These are phyloP conservation scores for Microchirus variegatus DNA, from an alignment of 2,797 vertebrate species.

Conservation along the genomic window DNA sequence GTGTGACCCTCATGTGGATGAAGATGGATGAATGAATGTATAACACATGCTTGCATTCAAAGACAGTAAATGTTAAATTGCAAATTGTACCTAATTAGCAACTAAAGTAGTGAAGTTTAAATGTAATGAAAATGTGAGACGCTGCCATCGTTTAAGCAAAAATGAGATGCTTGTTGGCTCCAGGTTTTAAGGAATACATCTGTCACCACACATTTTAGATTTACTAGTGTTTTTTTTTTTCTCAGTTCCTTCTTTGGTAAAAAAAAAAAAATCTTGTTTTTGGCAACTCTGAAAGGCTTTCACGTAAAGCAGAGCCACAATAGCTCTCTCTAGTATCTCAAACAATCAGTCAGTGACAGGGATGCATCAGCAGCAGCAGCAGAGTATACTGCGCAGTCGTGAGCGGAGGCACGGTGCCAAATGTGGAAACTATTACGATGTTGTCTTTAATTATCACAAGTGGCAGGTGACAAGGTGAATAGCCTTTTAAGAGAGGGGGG, in stretches of 20 bases:
- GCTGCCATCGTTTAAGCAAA: too few species aligned
- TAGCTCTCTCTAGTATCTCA: background rate
- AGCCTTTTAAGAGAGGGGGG: conserved; percentile 69
- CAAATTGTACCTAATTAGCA: too few species aligned
- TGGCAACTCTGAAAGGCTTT: background rate
- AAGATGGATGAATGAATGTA: too few species aligned
- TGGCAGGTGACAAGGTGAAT: conserved; percentile 79
- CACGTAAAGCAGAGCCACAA: background rate
- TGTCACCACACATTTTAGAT: background rate
- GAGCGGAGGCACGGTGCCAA: conserved; percentile 35
- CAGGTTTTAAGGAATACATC: background rate
- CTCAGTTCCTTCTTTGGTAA: background rate
- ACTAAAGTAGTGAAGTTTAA: too few species aligned
- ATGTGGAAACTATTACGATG: conserved; percentile 73
- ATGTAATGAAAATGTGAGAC: too few species aligned
- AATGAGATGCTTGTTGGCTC: background rate
- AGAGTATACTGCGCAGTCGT: background rate
- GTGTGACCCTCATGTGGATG: too few species aligned
- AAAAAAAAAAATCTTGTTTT: background rate
- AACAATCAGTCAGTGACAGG: background rate
- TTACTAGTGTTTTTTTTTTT: background rate
- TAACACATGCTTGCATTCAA: too few species aligned
- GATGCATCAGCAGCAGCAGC: background rate
- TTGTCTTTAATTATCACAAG: conserved; percentile 78
- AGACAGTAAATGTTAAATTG: too few species aligned